These are phyloP conservation scores for Heliconius nattereri DNA, from an alignment of 1,140 invertebrate genomes.

Conservation along the genomic window DNA sequence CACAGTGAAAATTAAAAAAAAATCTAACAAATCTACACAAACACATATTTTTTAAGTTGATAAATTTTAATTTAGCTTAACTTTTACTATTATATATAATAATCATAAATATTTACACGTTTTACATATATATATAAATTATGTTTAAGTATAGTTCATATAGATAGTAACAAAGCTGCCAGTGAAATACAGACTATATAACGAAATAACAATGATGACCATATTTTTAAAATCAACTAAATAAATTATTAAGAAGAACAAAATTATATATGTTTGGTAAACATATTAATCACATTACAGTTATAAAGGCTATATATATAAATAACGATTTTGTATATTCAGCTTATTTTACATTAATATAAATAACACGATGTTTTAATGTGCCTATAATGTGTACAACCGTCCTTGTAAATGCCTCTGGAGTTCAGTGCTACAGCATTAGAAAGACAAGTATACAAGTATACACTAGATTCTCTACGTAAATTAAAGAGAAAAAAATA, in stretches of 20 bases:
- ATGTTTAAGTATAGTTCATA: conserved; percentile 4
- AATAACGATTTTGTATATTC: background rate
- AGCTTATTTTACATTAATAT: background rate
- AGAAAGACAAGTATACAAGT: background rate
- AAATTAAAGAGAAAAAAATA: background rate
- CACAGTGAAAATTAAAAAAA: background rate
- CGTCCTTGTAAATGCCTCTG: conserved; percentile 26
- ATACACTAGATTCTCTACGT: background rate
- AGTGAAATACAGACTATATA: background rate
- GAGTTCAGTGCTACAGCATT: background rate
- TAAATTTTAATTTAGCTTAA: background rate
- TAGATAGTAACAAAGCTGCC: background rate
- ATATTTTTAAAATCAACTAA: background rate
- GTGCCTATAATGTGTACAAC: conserved; percentile 22
- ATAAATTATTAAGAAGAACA: background rate
- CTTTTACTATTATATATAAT: conserved; percentile 3
- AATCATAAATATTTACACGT: conserved; percentile 19
- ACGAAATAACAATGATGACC: background rate
- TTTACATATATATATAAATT: conserved; percentile 3
- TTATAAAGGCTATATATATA: background rate
- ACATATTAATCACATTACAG: too few species aligned
- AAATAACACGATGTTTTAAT: background rate
- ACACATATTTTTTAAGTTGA: conserved; percentile 9
- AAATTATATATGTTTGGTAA: background rate
- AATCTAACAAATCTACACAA: background rate